Evolutionary conservation across 2,797 vertebrate genomes (phyloP).

Genomic region (Phrynocephalus guinanensis): DNA sequence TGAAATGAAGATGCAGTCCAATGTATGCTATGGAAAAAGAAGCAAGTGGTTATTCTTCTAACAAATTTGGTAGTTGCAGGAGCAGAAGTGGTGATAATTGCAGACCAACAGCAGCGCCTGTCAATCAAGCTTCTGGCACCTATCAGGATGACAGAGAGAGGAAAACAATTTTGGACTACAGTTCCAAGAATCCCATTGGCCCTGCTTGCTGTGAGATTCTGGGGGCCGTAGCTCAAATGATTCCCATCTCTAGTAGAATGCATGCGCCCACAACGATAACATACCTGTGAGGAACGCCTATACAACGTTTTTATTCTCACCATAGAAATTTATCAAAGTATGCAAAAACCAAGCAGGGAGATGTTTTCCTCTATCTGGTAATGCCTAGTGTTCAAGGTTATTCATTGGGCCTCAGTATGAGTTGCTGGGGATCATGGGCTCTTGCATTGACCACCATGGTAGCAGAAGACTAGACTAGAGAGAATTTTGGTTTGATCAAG

Average conservation of each 20-base stretch:
- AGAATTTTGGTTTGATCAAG: not conserved
- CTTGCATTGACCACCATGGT: not conserved
- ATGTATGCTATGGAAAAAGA: not conserved
- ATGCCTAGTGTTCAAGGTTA: too few relatives aligned
- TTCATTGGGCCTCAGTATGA: too few relatives aligned
- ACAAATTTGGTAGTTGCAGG: not conserved
- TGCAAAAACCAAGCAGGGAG: too few relatives aligned
- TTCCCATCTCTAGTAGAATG: not conserved
- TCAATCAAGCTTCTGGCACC: too few relatives aligned
- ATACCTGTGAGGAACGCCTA: not conserved
- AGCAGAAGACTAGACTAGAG: not conserved
- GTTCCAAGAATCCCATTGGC: too few relatives aligned
- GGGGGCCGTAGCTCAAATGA: too few relatives aligned
- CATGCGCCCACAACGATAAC: not conserved
- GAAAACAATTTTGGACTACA: too few relatives aligned
- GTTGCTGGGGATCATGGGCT: not conserved
- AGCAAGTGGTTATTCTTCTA: not conserved
- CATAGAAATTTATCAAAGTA: too few relatives aligned
- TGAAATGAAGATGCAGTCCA: not conserved
- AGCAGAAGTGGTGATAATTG: not conserved
- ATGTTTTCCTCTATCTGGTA: too few relatives aligned
- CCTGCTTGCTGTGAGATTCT: too few relatives aligned
- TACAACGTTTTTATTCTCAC: not conserved
- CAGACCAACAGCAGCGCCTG: not conserved
- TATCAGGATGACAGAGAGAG: too few relatives aligned